phyloP scores from a whole-genome alignment of 2,113 vertebrate genomes.

The Glareola pratincola region DNA sequence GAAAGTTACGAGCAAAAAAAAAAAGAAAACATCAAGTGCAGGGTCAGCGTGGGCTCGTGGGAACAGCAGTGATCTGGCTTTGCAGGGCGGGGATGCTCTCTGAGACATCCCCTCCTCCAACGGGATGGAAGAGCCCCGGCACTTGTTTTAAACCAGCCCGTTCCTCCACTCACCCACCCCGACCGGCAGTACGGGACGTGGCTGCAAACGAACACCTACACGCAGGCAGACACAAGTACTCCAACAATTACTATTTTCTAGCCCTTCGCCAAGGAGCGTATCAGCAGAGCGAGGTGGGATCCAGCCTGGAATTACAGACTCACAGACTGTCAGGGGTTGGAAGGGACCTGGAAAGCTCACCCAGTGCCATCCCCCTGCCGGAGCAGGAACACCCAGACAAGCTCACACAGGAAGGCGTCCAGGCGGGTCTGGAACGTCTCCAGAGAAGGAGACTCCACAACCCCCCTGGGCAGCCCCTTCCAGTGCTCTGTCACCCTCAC shows the following conservation, averaged over 20 bases:
- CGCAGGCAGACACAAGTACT: background rate
- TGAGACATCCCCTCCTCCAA: background rate
- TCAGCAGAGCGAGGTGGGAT: background rate
- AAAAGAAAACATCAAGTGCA: background rate
- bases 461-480: too few species aligned
- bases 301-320: background rate
- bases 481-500: too few species aligned
- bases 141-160: background rate
- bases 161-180: background rate
- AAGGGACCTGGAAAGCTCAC: too few species aligned
- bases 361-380: too few species aligned
- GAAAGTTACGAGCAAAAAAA: background rate
- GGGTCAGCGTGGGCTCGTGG: constrained; percentile 36
- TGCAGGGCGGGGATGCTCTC: background rate
- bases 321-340: too few species aligned
- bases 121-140: background rate
- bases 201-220: accelerated
- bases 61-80: background rate
- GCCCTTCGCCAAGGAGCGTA: background rate
- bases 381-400: too few species aligned
- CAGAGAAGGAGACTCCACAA: too few species aligned
- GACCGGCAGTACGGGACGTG: accelerated
- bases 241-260: accelerated
- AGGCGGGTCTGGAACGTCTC: too few species aligned
- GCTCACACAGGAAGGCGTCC: too few species aligned